Evolutionary conservation across 2,888 invertebrate species (phyloP), one percentile per base, ranked within the genome.

Genomic region (Lasioglossum villosulum): DNA sequence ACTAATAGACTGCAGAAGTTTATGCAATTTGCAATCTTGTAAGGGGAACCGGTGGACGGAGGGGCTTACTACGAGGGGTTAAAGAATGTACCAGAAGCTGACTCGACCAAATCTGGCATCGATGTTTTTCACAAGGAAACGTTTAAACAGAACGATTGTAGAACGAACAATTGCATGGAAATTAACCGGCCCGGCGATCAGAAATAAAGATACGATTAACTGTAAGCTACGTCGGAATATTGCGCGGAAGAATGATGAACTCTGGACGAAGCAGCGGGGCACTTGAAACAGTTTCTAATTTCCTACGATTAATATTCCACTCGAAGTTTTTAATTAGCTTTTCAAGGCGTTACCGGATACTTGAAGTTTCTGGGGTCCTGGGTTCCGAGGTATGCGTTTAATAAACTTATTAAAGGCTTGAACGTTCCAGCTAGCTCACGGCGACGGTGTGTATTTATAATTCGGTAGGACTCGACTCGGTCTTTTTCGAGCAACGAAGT

Each of bases 241-340:
- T 30, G 30, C 63, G 63, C 34, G 66, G 37, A 68, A 23, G 66
- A 68, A 68, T 30, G 30, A 63, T 63, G 30, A 63, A 30, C 27
- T 63, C 19, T 63, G 30, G 2, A 30, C 30, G 63, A 30, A 30
- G 30, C 30, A 16, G 63, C 27, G 30, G 6, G 63, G 30, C 16
- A 19, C 66, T 68, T 5, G 66, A 37, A 23, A 8, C 66, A 68
- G 66, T 37, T 37, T 34, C 66, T 68, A 68, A 68, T 68, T 68
- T 68, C 66, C 66, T 14, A 34, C 66, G 66, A 68, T 37, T 68
- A 68, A 68, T 68, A 68, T 37, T 68, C 23, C 66, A 37, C 66
- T 68, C 10, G 37, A 68, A 68, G 37, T 68, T 68, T 68, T 68
- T 68, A 68, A 68, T 68, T 68, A 68, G 66, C 66, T 68, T 68